Conservation (phyloP, 2,113 vertebrate species). For the Gopherus flavomarginatus region DNA sequence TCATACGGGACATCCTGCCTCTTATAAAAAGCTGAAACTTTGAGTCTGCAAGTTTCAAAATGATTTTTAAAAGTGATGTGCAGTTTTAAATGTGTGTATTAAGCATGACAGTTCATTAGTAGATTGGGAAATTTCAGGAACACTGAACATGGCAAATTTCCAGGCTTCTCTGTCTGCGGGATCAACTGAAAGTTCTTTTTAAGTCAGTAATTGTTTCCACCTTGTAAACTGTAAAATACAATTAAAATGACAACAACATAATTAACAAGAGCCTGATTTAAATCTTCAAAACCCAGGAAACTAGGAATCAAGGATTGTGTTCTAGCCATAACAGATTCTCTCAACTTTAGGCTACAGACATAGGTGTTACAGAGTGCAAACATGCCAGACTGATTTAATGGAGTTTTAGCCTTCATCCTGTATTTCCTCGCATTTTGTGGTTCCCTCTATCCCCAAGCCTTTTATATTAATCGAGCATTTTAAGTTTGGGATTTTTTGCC, state of each 20-base stretch:
- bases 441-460: neutral
- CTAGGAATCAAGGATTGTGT: neutral
- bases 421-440: neutral
- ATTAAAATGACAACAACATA: fast-evolving
- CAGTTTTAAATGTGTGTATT: fast-evolving
- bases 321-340: neutral
- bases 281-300: neutral
- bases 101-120: fast-evolving
- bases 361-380: neutral
- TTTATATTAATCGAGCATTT: neutral
- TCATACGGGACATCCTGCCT: neutral
- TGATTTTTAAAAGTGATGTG: neutral
- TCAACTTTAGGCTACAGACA: neutral
- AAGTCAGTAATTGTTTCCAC: neutral
- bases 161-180: neutral
- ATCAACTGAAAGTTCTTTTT: neutral
- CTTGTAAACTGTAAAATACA: neutral
- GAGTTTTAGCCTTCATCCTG: neutral
- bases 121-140: neutral
- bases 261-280: neutral
- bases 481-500: fast-evolving
- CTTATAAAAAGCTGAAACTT: neutral
- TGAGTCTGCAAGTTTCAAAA: neutral
- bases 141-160: fast-evolving
- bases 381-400: neutral